Percentiles rank a stretch among this genome's conserved stretches.
phyloP scores from a whole-genome alignment of 2,113 vertebrate genomes.

The Heterotis niloticus region DNA sequence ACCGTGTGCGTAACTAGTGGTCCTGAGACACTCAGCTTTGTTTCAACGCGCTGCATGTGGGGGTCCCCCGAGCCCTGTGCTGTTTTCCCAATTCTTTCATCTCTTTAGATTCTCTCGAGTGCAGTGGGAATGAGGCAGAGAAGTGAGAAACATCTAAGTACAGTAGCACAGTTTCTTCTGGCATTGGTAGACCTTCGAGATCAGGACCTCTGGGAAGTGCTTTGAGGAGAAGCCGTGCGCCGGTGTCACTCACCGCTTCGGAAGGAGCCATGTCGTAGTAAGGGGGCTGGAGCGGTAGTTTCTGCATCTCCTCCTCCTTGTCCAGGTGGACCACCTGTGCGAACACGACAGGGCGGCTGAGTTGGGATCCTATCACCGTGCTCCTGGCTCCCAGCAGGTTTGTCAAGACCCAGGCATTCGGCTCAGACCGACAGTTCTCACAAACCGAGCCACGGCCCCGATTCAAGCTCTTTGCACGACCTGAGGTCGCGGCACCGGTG shows the following conservation, averaged over 20 bases:
- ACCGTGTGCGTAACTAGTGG: background rate
- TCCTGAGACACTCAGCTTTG: background rate
- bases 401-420: background rate
- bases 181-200: no score
- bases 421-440: background rate
- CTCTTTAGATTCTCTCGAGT: no score
- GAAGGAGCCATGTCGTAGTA: constrained; percentile 82
- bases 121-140: no score
- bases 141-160: no score
- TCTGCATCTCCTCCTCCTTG: constrained; percentile 79
- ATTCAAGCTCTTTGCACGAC: no score
- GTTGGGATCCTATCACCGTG: background rate
- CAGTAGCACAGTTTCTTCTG: no score
- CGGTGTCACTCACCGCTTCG: constrained; percentile 73
- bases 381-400: background rate
- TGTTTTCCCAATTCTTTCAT: background rate
- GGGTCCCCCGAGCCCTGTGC: background rate
- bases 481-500: no score
- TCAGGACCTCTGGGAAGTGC: no score
- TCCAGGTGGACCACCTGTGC: constrained; percentile 79
- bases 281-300: constrained; percentile 72
- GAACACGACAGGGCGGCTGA: constrained; percentile 39
- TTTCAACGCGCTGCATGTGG: background rate
- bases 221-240: constrained; percentile 7
- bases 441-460: no score